Evolutionary conservation across 2,888 invertebrate genomes (phyloP).

Genomic region (Serripes groenlandicus): DNA sequence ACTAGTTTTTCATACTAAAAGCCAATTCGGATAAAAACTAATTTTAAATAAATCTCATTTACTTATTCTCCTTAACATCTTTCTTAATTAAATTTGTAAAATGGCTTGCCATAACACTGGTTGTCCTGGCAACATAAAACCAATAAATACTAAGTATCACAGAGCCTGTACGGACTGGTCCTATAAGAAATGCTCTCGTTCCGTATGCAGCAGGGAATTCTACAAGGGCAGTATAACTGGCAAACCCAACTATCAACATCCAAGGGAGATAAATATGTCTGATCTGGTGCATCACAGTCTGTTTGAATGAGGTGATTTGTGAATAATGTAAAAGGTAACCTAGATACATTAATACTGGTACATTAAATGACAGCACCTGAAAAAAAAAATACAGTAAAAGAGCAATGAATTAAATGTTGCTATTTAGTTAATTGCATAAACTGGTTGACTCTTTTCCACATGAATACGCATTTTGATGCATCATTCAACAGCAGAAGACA

Average conservation of each 20-base stretch:
- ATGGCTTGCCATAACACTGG: conserved; percentile 12
- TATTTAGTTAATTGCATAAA: neutral
- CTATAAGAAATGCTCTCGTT: conserved; percentile 91
- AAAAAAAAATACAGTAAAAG: too few relatives aligned
- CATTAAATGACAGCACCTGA: conserved; percentile 90
- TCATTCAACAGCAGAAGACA: conserved; percentile 11
- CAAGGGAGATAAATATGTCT: conserved; percentile 74
- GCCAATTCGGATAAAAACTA: too few relatives aligned
- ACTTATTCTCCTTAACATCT: conserved; percentile 1
- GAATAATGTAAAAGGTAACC: conserved; percentile 89
- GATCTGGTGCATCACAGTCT: conserved; percentile 47
- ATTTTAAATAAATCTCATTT: neutral
- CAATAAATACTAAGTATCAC: conserved; percentile 90
- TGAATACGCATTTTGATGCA: neutral
- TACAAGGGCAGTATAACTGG: conserved; percentile 88
- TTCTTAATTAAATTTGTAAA: neutral
- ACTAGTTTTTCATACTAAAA: too few relatives aligned
- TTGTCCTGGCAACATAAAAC: conserved; percentile 57
- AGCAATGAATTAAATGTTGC: neutral
- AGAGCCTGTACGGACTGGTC: conserved; percentile 94
- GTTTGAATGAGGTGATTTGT: conserved; percentile 42
- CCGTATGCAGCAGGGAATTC: conserved; percentile 94
- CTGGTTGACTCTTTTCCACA: neutral
- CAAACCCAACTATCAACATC: conserved; percentile 86
- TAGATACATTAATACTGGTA: conserved; percentile 91